phyloP scores from a whole-genome alignment of 2,113 vertebrate species.

The Spheniscus mendiculus region DNA sequence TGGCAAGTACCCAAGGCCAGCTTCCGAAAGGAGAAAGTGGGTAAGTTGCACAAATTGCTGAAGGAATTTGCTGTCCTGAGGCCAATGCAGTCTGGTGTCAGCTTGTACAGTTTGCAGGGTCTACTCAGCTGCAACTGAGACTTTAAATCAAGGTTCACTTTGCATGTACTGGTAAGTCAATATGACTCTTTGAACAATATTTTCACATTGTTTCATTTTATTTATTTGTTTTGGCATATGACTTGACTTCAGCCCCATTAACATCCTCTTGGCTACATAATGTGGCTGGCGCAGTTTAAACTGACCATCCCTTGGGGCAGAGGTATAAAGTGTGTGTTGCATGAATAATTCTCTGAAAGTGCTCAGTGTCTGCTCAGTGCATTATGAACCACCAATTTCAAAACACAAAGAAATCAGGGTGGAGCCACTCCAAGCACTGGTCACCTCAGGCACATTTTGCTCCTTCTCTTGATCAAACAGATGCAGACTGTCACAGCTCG shows the following conservation, averaged over 20 bases:
- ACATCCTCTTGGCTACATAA: neutral
- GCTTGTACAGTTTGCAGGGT: neutral
- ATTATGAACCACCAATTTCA: neutral
- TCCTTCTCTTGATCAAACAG: neutral
- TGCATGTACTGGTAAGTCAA: neutral
- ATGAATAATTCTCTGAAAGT: neutral
- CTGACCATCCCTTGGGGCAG: neutral
- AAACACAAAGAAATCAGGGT: neutral
- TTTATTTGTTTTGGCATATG: accelerated
- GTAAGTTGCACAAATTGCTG: neutral
- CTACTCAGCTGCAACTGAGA: neutral
- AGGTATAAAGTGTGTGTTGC: neutral
- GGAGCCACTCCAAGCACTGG: neutral
- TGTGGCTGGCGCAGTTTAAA: neutral
- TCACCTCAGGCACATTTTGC: neutral
- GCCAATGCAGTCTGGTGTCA: neutral
- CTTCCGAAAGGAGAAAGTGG: neutral
- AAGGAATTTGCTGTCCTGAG: neutral
- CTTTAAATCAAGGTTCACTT: neutral
- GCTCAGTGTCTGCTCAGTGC: neutral
- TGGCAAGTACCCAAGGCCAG: neutral
- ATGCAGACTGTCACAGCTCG: neutral
- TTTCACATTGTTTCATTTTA: neutral
- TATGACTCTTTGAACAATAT: neutral
- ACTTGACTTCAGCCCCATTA: neutral